Conservation (phyloP, 2,113 vertebrate species). For the Halichoeres trimaculatus region DNA sequence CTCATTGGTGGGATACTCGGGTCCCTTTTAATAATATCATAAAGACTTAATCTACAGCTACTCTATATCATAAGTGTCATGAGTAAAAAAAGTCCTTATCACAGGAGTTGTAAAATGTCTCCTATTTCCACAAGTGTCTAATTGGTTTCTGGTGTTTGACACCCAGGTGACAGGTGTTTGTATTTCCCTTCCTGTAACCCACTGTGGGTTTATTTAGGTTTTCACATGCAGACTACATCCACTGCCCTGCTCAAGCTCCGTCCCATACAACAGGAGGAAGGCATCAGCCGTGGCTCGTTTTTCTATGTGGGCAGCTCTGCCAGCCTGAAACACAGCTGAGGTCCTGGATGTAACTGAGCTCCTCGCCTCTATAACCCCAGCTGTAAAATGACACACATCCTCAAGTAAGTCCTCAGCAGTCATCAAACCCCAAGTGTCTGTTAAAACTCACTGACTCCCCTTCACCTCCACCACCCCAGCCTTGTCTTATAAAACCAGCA, state of each 20-base stretch:
- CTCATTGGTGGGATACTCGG: no score
- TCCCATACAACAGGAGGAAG: slow-evolving; percentile 57
- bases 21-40: no score
- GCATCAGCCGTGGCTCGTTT: slow-evolving; percentile 61
- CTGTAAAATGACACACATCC: slow-evolving; percentile 73
- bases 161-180: slow-evolving; percentile 72
- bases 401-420: slow-evolving; percentile 70
- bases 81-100: background rate
- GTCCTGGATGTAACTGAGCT: slow-evolving; percentile 38
- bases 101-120: slow-evolving; percentile 25
- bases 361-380: slow-evolving; percentile 38
- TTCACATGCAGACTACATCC: slow-evolving; percentile 68
- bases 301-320: slow-evolving; percentile 36
- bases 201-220: slow-evolving; percentile 73
- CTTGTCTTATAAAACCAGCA: slow-evolving; percentile 68
- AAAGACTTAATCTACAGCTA: no score
- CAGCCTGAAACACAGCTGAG: slow-evolving; percentile 42
- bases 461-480: slow-evolving; percentile 41
- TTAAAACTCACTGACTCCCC: slow-evolving; percentile 58
- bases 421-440: slow-evolving; percentile 62
- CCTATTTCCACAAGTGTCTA: slow-evolving; percentile 53
- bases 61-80: no score
- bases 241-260: slow-evolving; percentile 16
- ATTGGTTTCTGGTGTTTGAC: slow-evolving; percentile 73
- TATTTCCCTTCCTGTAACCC: slow-evolving; percentile 65